phyloP scores from a whole-genome alignment of 1,140 invertebrate species.

The Panagrolaimus sp. region DNA sequence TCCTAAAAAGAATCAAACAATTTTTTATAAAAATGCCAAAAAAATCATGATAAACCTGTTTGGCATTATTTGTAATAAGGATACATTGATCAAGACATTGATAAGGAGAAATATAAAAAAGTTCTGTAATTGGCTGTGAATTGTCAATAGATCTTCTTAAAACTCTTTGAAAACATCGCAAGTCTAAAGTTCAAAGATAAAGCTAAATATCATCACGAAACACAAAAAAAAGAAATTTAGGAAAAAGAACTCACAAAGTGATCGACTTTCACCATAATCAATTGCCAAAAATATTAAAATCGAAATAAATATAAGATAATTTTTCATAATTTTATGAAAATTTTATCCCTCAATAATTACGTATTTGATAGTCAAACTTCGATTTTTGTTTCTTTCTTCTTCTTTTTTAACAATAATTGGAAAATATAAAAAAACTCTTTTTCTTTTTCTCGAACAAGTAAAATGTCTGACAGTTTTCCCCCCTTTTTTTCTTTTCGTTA shows the following conservation, averaged over 20 bases:
- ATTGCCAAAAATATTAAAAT: not conserved
- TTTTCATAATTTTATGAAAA: too few species aligned
- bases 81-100: constrained; percentile 39
- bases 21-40: not conserved
- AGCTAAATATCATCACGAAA: not conserved
- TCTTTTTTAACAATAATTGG: too few species aligned
- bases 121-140: constrained; percentile 32
- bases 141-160: constrained; percentile 33
- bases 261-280: not conserved
- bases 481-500: too few species aligned
- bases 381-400: too few species aligned
- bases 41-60: constrained; percentile 23
- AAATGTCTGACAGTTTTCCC: too few species aligned
- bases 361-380: too few species aligned
- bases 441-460: too few species aligned
- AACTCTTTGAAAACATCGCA: constrained; percentile 32
- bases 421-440: too few species aligned
- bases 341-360: too few species aligned
- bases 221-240: not conserved
- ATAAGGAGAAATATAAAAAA: constrained; percentile 36
- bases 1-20: constrained; percentile 22
- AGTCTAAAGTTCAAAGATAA: constrained; percentile 17
- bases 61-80: constrained; percentile 27
- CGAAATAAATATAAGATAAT: not conserved
- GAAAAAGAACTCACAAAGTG: constrained; percentile 18